Conservation (phyloP, 2,113 vertebrate species). For the Struthio camelus region DNA sequence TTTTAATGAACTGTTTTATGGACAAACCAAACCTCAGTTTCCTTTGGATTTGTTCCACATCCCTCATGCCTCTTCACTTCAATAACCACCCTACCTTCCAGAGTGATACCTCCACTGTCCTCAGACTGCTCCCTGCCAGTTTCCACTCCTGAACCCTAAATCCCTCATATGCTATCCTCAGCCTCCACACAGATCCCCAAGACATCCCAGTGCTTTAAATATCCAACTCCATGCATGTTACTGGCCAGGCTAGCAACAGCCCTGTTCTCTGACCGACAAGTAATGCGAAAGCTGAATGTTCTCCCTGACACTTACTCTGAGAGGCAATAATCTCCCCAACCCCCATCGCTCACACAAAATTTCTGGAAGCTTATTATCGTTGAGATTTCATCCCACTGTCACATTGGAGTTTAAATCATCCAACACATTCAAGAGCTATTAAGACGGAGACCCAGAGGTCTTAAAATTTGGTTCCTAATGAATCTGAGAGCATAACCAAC, state of each 20-base stretch:
- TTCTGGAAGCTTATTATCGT: neutral
- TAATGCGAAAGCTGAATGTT: neutral
- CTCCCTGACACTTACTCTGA: neutral
- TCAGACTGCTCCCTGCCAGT: neutral
- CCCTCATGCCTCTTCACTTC: neutral
- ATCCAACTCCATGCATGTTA: neutral
- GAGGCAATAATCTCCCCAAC: neutral
- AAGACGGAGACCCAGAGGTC: neutral
- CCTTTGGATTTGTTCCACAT: neutral
- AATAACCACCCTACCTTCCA: neutral
- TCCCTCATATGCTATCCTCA: fast-evolving
- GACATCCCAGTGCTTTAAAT: neutral
- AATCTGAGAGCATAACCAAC: neutral
- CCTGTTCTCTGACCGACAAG: neutral
- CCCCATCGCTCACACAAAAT: neutral
- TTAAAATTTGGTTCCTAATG: neutral
- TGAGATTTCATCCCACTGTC: neutral
- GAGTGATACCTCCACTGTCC: neutral
- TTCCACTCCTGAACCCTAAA: neutral
- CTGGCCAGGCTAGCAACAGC: neutral
- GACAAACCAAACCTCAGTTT: neutral
- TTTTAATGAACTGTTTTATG: neutral
- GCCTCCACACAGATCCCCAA: neutral
- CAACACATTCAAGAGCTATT: neutral
- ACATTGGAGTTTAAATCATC: neutral